Evolutionary conservation across 2,797 vertebrate genomes (phyloP).

Genomic region (Cyprinodon diabolis): DNA sequence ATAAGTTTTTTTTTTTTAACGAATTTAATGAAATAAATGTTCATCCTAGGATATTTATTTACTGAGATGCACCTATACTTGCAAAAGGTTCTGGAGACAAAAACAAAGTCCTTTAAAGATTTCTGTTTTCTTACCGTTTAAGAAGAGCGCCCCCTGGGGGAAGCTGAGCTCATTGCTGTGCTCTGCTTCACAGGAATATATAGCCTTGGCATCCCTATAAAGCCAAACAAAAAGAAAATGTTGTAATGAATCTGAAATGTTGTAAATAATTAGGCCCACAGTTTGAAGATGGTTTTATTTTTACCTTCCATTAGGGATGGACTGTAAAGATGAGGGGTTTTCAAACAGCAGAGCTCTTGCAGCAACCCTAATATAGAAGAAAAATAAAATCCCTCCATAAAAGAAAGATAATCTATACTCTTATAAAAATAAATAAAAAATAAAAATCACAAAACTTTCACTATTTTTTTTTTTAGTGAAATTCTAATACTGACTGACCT

Average conservation of each 20-base stretch:
- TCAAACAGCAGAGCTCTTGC: conserved; percentile 91
- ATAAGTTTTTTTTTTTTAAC: too few relatives aligned
- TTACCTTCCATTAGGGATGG: conserved; percentile 82
- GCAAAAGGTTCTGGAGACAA: not conserved
- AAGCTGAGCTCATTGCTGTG: conserved; percentile 97
- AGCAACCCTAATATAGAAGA: conserved; percentile 85
- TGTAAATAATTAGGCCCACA: not conserved
- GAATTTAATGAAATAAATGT: too few relatives aligned
- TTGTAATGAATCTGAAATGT: not conserved
- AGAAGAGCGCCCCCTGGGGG: conserved; percentile 92
- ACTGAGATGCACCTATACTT: not conserved
- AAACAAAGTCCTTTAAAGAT: not conserved
- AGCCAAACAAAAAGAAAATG: conserved; percentile 3
- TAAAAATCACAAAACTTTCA: not conserved
- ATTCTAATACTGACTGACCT: conserved; percentile 11
- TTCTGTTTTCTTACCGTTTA: conserved; percentile 85
- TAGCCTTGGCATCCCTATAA: conserved; percentile 91
- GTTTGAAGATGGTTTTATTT: conserved; percentile 15
- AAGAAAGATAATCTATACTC: not conserved
- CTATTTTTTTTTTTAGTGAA: not conserved
- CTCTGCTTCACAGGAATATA: conserved; percentile 94
- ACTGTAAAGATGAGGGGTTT: conserved; percentile 80
- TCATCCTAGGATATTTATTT: not conserved
- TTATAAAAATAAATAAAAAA: not conserved
- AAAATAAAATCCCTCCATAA: not conserved